Conservation (phyloP, 2,113 vertebrate genomes). For the Corythaixoides concolor region DNA sequence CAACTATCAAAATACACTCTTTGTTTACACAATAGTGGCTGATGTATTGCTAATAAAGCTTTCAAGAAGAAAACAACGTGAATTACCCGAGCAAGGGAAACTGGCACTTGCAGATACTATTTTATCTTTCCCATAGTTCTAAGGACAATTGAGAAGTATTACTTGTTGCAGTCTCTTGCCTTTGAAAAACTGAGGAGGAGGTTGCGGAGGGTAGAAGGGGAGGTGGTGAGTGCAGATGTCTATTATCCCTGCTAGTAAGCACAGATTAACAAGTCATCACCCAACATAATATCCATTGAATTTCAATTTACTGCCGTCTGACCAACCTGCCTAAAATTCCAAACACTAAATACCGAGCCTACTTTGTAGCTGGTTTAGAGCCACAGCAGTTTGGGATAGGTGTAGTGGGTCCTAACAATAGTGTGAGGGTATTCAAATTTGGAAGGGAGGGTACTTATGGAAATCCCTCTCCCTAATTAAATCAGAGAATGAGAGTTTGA, state of each 20-base stretch:
- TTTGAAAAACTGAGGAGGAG: neutral
- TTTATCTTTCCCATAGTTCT: neutral
- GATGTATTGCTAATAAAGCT: conserved; percentile 19
- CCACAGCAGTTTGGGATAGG: neutral
- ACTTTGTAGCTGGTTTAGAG: neutral
- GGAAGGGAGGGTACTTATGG: conserved; percentile 54
- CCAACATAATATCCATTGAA: neutral
- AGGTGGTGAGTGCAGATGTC: neutral
- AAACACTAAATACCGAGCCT: neutral
- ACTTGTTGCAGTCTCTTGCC: neutral
- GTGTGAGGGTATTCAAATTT: conserved; percentile 26
- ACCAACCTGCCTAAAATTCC: conserved; percentile 18
- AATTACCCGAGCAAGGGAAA: neutral
- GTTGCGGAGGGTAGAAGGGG: neutral
- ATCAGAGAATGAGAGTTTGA: conserved; percentile 78
- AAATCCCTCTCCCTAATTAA: conserved; percentile 80
- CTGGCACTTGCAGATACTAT: neutral
- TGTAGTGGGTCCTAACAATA: conserved; percentile 12
- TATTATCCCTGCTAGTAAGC: neutral
- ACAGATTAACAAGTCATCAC: conserved; percentile 24
- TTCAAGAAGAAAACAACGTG: conserved; percentile 20
- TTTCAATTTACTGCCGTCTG: conserved; percentile 15
- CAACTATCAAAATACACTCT: neutral
- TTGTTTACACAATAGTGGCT: neutral
- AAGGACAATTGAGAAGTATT: neutral